These are phyloP conservation scores for Cyrtodaria siliqua DNA, from an alignment of 2,888 invertebrate species.

Conservation along the genomic window DNA sequence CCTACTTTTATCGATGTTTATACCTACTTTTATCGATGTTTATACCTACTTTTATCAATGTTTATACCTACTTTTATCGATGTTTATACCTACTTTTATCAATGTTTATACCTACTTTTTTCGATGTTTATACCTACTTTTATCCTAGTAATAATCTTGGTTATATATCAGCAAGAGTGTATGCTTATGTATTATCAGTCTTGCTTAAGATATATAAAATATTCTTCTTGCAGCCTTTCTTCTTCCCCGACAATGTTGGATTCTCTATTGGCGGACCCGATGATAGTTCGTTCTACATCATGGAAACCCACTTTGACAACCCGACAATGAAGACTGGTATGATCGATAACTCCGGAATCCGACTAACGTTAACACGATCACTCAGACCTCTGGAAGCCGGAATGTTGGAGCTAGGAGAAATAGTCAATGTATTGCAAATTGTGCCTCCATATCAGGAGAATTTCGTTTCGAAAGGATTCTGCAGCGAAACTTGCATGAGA, in stretches of 20 bases:
- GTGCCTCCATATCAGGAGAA: constrained; percentile 93
- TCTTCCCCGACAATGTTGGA: constrained; percentile 88
- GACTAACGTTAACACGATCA: constrained; percentile 92
- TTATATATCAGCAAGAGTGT: too few relatives aligned
- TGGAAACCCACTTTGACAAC: constrained; percentile 97
- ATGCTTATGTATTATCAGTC: too few relatives aligned
- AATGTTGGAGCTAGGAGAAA: constrained; percentile 87
- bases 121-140: too few relatives aligned
- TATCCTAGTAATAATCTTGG: too few relatives aligned
- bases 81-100: too few relatives aligned
- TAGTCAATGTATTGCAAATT: constrained; percentile 90
- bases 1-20: too few relatives aligned
- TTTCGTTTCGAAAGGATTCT: constrained; percentile 93
- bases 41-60: too few relatives aligned
- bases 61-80: too few relatives aligned
- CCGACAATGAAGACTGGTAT: constrained; percentile 87
- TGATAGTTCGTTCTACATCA: constrained; percentile 92
- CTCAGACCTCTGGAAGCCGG: constrained; percentile 93
- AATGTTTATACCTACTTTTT: too few relatives aligned
- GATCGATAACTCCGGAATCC: constrained; percentile 88
- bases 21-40: too few relatives aligned
- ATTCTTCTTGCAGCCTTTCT: constrained; percentile 67
- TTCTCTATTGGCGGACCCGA: constrained; percentile 92
- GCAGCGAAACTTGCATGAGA: constrained; percentile 92
- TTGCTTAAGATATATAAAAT: too few relatives aligned